Conservation (phyloP, 2,113 vertebrate genomes). For the Scopus umbretta region DNA sequence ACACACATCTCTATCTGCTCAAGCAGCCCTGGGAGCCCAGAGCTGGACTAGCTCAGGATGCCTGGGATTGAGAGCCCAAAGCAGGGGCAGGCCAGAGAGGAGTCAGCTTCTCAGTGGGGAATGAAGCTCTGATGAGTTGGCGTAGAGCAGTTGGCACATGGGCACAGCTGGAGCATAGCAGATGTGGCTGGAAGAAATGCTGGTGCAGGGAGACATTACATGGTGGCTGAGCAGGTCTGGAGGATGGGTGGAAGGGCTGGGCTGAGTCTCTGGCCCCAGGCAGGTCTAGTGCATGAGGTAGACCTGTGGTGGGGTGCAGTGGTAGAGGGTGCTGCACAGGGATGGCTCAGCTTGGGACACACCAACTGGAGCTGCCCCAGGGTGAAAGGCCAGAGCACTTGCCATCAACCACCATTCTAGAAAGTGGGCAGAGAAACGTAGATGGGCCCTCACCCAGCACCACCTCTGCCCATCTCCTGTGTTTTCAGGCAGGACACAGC, state of each 20-base stretch:
- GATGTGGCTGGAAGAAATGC: background rate
- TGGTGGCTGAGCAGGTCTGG: background rate
- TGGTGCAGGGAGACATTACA: fast-evolving
- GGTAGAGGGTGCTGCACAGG: background rate
- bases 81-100: background rate
- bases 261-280: background rate
- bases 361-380: fast-evolving
- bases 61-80: fast-evolving
- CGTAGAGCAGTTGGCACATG: fast-evolving
- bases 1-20: background rate
- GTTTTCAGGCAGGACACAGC: background rate
- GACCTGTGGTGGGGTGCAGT: background rate
- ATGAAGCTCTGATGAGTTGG: background rate
- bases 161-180: background rate
- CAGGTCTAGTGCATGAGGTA: background rate
- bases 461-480: background rate
- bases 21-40: background rate
- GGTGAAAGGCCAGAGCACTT: background rate
- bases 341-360: background rate
- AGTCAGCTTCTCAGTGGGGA: background rate
- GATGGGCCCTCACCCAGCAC: background rate
- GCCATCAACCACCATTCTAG: background rate
- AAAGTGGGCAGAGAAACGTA: fast-evolving
- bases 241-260: background rate
- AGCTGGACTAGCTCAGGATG: background rate